Conservation (phyloP, 1,140 invertebrate species). For the Bombus waltoni region DNA sequence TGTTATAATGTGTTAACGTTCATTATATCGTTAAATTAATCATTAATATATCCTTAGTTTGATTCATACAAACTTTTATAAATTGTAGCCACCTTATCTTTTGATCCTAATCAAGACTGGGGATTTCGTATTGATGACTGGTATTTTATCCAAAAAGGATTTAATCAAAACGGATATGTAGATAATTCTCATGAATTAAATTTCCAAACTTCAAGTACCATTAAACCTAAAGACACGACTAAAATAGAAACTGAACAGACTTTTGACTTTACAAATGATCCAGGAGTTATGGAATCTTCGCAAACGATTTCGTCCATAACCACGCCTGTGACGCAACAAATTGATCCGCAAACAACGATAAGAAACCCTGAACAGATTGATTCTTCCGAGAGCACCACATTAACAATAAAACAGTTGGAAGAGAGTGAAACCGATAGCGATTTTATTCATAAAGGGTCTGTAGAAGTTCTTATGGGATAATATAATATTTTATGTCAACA, state of each 20-base stretch:
- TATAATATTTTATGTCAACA: neutral
- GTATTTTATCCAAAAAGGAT: slow-evolving; percentile 71
- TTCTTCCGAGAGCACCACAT: neutral
- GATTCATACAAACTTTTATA: neutral
- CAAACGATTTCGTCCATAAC: neutral
- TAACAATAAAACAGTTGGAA: neutral
- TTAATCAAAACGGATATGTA: neutral
- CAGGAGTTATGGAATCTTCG: neutral
- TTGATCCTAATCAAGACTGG: slow-evolving; percentile 73
- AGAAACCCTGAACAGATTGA: neutral
- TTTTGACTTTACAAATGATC: neutral
- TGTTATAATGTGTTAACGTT: neutral
- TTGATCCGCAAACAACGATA: neutral
- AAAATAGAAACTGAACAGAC: neutral
- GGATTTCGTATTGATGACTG: slow-evolving; percentile 73
- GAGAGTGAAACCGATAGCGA: slow-evolving; percentile 39
- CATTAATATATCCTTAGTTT: neutral
- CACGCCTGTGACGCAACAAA: neutral
- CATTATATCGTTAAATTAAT: neutral
- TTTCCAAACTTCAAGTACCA: neutral
- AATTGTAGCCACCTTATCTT: slow-evolving; percentile 63
- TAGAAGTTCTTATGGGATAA: slow-evolving; percentile 55
- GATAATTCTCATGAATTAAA: slow-evolving; percentile 35
- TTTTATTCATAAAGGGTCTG: slow-evolving; percentile 33
- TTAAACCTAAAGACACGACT: neutral